phyloP scores from a whole-genome alignment of 2,888 invertebrate species.

The Drosophila algonquin region DNA sequence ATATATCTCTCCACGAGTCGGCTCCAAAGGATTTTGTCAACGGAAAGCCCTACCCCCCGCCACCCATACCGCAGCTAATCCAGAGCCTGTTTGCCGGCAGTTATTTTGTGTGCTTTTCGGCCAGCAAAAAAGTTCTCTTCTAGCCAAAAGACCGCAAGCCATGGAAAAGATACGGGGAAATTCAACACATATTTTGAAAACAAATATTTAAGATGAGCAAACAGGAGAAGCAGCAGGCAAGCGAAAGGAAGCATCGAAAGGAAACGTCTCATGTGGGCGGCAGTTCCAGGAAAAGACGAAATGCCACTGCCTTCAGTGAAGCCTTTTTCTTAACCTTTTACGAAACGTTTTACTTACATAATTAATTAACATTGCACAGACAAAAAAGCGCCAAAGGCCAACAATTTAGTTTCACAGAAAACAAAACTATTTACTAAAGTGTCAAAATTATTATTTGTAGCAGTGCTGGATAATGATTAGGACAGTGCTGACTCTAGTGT shows the following conservation, averaged over 20 bases:
- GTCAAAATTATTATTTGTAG: not conserved
- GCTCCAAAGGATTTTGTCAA: constrained; percentile 67
- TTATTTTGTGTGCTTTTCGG: constrained; percentile 47
- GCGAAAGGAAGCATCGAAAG: constrained; percentile 1
- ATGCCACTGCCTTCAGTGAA: not conserved
- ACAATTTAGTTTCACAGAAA: not conserved
- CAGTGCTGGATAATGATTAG: not conserved
- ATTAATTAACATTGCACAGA: not conserved
- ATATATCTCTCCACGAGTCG: constrained; percentile 19
- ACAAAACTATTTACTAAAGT: not conserved
- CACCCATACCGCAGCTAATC: constrained; percentile 10
- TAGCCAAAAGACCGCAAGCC: constrained; percentile 47
- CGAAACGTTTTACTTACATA: not conserved
- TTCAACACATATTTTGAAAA: constrained; percentile 74
- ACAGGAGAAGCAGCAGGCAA: constrained; percentile 39
- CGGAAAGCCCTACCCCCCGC: constrained; percentile 26
- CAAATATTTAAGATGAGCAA: constrained; percentile 72
- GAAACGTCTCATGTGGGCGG: constrained; percentile 9
- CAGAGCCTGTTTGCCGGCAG: constrained; percentile 23
- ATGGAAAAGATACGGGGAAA: constrained; percentile 35
- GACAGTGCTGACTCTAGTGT: not conserved
- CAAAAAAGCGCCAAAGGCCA: not conserved
- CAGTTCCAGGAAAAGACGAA: not conserved
- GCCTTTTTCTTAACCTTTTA: not conserved
- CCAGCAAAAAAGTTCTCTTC: constrained; percentile 42